Base-by-base conservation (phyloP, 2,888 invertebrate species). In the Dryocosmus kuriphilus region DNA sequence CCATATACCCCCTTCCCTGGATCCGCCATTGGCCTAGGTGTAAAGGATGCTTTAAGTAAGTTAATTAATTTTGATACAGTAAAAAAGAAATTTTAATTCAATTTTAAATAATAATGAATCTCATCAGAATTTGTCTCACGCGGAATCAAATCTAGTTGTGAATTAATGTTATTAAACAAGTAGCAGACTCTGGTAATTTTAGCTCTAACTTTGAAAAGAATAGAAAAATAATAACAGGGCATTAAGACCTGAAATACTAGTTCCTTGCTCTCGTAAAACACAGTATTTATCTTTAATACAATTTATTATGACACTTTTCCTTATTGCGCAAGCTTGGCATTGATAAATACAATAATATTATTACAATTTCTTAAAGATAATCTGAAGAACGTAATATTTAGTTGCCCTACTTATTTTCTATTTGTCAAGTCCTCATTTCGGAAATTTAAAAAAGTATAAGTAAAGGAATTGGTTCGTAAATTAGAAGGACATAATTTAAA, bases 111-210 rank as follows among this genome's bases (percentile, higher is more conserved):
- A n/a, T 46, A 19, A 46, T 1, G 6, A 41, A 9, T 8, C 2
- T n/a, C 2, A 8, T 51, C 9, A n/a, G 51, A 51, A 51, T 51
- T 51, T 51, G 9, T 9, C n/a, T 51, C 9, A 22, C n/a, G 51
- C 51, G 9, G 9, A 51, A 51, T 51, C 51, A 71, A 41, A 41
- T 16, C 41, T 46, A n/a, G 51, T n/a, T 71, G 30, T 71, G 11
- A 51, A 71, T 51, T 71, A 71, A 30, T 46, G 30, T 71, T 71
- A 71, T 71, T 71, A 46, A 71, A 71, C 30, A 30, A 30, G 30
- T 71, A 32, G 32, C 46, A 30, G 30, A 51, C 46, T 71, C 67
- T 30, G 32, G 51, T 30, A 71, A 46, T 71, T 51, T 71, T 9
- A 46, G 30, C 41, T 27, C 46, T 46, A 71, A 30, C 71, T 51